These are phyloP conservation scores for Eupristina koningsbergeri DNA, from an alignment of 1,140 invertebrate genomes.

Conservation along the genomic window DNA sequence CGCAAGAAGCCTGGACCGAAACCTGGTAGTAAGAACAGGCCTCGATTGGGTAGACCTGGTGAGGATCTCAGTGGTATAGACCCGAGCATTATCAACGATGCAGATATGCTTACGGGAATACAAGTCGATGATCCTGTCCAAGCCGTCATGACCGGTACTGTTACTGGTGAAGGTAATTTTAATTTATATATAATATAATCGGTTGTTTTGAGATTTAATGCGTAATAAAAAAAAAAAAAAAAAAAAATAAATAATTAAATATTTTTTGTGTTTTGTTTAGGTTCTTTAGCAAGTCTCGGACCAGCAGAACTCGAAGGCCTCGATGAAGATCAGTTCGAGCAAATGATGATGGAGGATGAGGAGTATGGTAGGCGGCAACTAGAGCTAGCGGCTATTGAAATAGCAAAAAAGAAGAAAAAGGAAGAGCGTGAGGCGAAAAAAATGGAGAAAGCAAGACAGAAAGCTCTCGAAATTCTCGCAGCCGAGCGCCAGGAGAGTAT, in stretches of 20 bases:
- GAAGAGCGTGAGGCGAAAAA: conserved; percentile 76
- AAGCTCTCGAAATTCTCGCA: conserved; percentile 70
- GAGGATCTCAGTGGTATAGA: conserved; percentile 51
- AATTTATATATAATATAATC: not conserved
- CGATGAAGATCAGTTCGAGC: conserved; percentile 76
- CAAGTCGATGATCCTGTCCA: conserved; percentile 58
- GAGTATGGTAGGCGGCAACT: conserved; percentile 76
- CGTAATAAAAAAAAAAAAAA: too few relatives aligned
- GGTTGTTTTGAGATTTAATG: too few relatives aligned
- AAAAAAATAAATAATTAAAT: not conserved
- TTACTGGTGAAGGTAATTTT: conserved; percentile 52
- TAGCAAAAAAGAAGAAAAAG: conserved; percentile 77
- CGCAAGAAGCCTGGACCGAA: conserved; percentile 71
- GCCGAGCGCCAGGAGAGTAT: conserved; percentile 65
- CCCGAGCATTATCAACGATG: conserved; percentile 60
- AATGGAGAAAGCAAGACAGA: conserved; percentile 76
- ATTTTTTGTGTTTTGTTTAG: conserved; percentile 19
- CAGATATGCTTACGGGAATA: conserved; percentile 59
- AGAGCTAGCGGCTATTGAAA: conserved; percentile 73
- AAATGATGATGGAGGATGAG: conserved; percentile 78
- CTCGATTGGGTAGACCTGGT: conserved; percentile 57
- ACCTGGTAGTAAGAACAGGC: conserved; percentile 70
- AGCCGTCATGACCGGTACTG: conserved; percentile 51
- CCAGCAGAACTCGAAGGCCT: conserved; percentile 73
- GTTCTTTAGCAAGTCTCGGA: conserved; percentile 66